phyloP scores from a whole-genome alignment of 2,113 vertebrate genomes.

The Catharus minimus region DNA sequence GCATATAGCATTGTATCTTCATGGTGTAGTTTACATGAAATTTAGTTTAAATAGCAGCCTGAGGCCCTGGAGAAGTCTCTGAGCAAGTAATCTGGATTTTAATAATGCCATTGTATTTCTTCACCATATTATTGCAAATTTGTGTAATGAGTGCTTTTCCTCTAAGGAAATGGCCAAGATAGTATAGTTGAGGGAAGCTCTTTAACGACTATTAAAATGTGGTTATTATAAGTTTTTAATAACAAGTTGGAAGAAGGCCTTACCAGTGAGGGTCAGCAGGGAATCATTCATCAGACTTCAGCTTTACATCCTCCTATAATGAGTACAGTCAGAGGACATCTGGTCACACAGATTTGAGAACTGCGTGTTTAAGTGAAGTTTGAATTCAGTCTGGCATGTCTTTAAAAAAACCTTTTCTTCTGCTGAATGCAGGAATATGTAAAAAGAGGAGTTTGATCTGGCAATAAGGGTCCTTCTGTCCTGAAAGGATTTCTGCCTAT shows the following conservation, averaged over 20 bases:
- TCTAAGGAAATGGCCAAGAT: slow-evolving; percentile 59
- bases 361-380: not conserved
- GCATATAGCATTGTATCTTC: not conserved
- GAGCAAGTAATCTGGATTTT: slow-evolving; percentile 52
- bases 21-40: slow-evolving; percentile 50
- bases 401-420: not conserved
- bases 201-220: slow-evolving; percentile 54
- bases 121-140: slow-evolving; percentile 60
- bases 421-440: not conserved
- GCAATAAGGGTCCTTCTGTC: not conserved
- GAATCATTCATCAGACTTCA: slow-evolving; percentile 6
- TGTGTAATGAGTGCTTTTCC: slow-evolving; percentile 69
- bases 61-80: slow-evolving; percentile 40
- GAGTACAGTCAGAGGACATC: not conserved
- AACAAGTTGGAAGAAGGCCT: slow-evolving; percentile 18
- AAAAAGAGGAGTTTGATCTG: not conserved
- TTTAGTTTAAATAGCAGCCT: slow-evolving; percentile 59
- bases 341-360: not conserved
- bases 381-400: not conserved
- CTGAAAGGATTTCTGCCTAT: not conserved
- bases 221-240: slow-evolving; percentile 49
- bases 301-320: not conserved
- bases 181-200: slow-evolving; percentile 35
- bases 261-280: not conserved
- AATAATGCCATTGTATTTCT: slow-evolving; percentile 63